These are phyloP conservation scores for Muntiacus reevesi DNA, from an alignment of 2,113 vertebrate genomes.

Conservation along the genomic window DNA sequence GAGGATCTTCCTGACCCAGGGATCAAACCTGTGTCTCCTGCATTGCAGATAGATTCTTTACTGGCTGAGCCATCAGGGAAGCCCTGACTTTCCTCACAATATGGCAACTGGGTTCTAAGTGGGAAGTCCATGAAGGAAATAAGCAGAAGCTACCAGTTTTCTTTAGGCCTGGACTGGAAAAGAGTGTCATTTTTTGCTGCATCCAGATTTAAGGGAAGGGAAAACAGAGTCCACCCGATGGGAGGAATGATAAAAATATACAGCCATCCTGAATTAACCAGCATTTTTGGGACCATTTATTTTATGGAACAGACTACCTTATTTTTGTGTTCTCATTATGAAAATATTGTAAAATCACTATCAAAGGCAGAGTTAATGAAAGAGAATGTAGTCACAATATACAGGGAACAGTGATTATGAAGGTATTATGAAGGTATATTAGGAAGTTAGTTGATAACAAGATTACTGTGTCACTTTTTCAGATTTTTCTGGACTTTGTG, in stretches of 20 bases:
- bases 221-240: background rate
- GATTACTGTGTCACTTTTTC: background rate
- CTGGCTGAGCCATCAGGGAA: background rate
- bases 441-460: background rate
- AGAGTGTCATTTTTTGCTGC: background rate
- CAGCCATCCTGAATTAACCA: background rate
- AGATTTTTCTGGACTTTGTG: background rate
- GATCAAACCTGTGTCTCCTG: background rate
- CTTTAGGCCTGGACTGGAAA: background rate
- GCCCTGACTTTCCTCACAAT: background rate
- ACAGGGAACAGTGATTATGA: background rate
- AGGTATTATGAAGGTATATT: background rate
- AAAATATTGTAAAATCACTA: background rate
- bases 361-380: background rate
- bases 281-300: background rate
- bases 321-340: background rate
- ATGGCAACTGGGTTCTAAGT: background rate
- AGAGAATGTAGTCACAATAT: background rate
- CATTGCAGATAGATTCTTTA: background rate
- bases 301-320: background rate
- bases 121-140: background rate
- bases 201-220: background rate
- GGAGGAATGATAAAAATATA: background rate
- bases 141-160: background rate
- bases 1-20: background rate